These are phyloP conservation scores for Sebastes taczanowskii DNA, from an alignment of 2,797 vertebrate species.

Conservation along the genomic window DNA sequence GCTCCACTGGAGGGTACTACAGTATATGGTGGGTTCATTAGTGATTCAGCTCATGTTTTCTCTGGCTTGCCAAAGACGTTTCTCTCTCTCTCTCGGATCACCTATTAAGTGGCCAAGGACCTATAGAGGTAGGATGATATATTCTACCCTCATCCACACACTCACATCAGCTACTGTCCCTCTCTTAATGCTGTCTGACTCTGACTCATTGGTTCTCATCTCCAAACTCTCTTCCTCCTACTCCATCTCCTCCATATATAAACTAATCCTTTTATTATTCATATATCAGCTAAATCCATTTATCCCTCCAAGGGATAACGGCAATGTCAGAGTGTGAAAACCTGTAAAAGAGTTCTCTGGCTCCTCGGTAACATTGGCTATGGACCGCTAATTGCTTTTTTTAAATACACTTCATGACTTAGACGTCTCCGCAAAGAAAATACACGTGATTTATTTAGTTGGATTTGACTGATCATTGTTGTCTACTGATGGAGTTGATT, in stretches of 20 bases:
- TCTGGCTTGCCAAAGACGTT: constrained; percentile 8
- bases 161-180: neutral
- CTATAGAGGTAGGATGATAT: constrained; percentile 13
- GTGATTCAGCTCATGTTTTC: constrained; percentile 56
- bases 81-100: constrained; percentile 16
- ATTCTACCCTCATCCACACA: neutral
- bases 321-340: constrained; percentile 2
- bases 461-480: neutral
- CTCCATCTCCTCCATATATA: neutral
- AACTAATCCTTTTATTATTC: constrained; percentile 34
- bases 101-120: constrained; percentile 34
- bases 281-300: constrained; percentile 3
- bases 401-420: neutral
- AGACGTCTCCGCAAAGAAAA: neutral
- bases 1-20: neutral
- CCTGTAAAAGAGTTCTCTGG: neutral
- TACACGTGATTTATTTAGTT: neutral
- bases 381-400: neutral
- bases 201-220: constrained; percentile 2
- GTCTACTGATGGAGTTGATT: neutral
- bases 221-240: neutral
- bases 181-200: neutral
- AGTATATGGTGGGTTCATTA: constrained; percentile 9
- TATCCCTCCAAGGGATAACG: neutral
- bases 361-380: neutral